Evolutionary conservation across 2,888 invertebrate genomes (phyloP).

Genomic region (Tachina fera): DNA sequence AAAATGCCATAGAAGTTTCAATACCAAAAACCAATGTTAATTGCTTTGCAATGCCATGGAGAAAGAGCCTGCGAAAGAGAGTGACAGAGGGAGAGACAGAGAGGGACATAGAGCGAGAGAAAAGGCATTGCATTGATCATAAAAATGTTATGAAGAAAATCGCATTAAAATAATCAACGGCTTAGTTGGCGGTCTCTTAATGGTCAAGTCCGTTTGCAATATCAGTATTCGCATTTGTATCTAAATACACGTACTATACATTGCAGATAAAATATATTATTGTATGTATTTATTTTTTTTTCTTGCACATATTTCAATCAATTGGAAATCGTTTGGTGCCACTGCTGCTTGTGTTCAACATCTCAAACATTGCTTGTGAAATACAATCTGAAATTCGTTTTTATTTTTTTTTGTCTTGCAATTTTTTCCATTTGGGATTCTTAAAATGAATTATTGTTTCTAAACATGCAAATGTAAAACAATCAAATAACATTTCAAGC

Average conservation of each 20-base stretch:
- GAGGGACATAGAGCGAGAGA: too few species aligned
- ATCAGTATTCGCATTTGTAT: not conserved
- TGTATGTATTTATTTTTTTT: not conserved
- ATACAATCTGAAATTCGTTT: conserved; percentile 58
- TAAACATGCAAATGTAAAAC: conserved; percentile 68
- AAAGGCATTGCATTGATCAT: not conserved
- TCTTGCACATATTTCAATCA: conserved; percentile 32
- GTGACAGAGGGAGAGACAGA: too few species aligned
- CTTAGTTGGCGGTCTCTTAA: conserved; percentile 67
- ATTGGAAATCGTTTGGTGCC: conserved; percentile 42
- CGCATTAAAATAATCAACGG: conserved; percentile 51
- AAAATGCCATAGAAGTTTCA: conserved; percentile 43
- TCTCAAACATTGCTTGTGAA: conserved; percentile 66
- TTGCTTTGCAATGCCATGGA: conserved; percentile 35
- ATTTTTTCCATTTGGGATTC: conserved; percentile 30
- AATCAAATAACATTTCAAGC: conserved; percentile 48
- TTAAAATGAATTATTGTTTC: conserved; percentile 69
- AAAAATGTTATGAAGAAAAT: conserved; percentile 26
- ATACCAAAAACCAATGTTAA: conserved; percentile 62
- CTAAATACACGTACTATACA: conserved; percentile 11
- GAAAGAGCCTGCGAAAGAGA: not conserved
- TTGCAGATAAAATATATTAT: conserved; percentile 8
- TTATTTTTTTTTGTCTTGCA: not conserved
- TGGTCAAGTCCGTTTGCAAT: conserved; percentile 32
- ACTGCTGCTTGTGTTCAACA: conserved; percentile 61